Base-by-base conservation (phyloP, 2,797 vertebrate species). In the Pangasius macronema region DNA sequence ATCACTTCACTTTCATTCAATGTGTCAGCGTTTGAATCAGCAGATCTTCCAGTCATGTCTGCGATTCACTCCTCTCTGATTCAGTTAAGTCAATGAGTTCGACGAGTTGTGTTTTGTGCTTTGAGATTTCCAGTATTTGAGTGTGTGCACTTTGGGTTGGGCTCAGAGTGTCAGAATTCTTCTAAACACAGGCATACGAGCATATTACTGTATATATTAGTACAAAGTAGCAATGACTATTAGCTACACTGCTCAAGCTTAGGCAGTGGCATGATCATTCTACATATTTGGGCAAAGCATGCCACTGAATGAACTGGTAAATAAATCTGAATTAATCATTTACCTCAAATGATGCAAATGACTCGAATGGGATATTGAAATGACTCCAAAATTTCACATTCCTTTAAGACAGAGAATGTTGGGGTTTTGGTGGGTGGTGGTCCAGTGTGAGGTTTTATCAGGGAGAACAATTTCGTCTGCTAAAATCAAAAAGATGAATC, bases 401-500 rank as follows among this genome's bases (percentile, higher is more conserved):
- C 20, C 77, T 59, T 80, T 77, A 55, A 77, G 51, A 49, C 75
- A 20, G 75, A 77, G n/a, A 57, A 57, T 36, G 53, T 82, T 18
- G 57, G 24, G 27, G 0, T 65, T 30, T 82, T 42, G 39, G 57
- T 39, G 39, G 59, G 27, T 82, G 61, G 59, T 33, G 39, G 27
- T 42, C 3, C 59, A 30, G 39, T 30, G 59, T 65, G 80, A 82
- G 80, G 39, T 63, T 82, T 46, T 30, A 63, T 82, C 59, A 63
- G 1, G 2, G 27, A 82, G 57, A 82, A 30, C 59, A 63, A 49
- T 82, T 82, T 65, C 7, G 1, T 65, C 59, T n/a, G 39, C 39
- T n/a, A 30, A 82, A 82, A 49, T 63, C 5, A 65, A 63, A 80
- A 81, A 42, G 57, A 61, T 61, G 33, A 81, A 81, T 61, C 36